Evolutionary conservation across 64 coral and sea anemone species (phyloP), one percentile per base, ranked within the genome.

Genomic region (Stichodactyla helianthus): DNA sequence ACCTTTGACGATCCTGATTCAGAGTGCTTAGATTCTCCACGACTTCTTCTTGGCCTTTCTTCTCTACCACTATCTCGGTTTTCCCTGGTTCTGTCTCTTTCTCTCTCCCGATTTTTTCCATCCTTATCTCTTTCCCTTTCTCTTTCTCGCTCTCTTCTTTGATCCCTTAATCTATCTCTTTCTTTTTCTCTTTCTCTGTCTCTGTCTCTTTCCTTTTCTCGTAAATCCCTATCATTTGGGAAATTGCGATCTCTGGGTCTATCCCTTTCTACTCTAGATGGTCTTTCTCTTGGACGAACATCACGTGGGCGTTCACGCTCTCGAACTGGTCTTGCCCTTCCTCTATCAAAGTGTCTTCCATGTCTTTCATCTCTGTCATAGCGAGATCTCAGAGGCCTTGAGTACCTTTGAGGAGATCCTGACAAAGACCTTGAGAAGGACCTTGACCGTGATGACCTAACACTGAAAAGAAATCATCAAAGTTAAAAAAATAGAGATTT

Each of bases 381-480:
- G 16, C 77, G 52, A 81, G 70, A 86, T 70, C 70, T 93, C 17
- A 79, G 18, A 65, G 89, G 86, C n/a, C 87, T 51, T 4, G 93
- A 60, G 51, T 91, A 92, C 10, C 92, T 87, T 83, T 84, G 61
- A 26, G 95, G 95, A 62, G 92, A 89, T 31, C 95, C 82, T n/a
- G 95, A 98, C 25, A 93, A 79, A 53, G 95, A 98, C 11, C 83
- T 98, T 9, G 95, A 98, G 55, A 93, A 94, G 28, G 95, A 98
- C 70, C 95, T 94, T 89, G 95, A 98, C 52, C 95, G 86, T 25
- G 92, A 87, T 52, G 95, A 97, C 57, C 90, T 92, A 53, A 77
- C 77, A 86, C 57, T 67, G 83, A 74, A 74, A 74, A 27, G 25
- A 28, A 35, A 59, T 59, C 56, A 59, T 59, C 56, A 59, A 58